Base-by-base conservation (phyloP, 1,140 invertebrate genomes). In the Drosophila tsacasi region DNA sequence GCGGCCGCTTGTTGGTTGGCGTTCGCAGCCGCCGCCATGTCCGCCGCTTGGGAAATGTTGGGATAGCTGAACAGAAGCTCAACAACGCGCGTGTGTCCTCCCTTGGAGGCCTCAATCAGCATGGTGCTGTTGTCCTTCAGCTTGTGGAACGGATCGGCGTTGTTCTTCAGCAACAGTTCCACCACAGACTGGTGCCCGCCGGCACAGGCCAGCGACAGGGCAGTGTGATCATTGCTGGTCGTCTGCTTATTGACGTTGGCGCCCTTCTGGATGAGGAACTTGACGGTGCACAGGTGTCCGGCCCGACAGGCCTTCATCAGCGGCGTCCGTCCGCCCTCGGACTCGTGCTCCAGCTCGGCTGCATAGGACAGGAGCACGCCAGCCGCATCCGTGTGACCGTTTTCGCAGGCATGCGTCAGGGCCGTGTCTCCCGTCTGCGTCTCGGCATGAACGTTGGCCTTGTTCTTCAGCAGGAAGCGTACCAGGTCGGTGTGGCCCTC, bases 261-360 rank as follows among this genome's bases (percentile, higher is more conserved):
- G 68, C 97, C 97, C 94, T 98, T 98, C 44, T 96, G 96, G 64
- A 99, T 96, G 52, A 99, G 95, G 93, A 99, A 98, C 94, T 99
- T 97, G 52, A 99, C 99, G 52, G 99, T 99, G 92, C 97, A 98
- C n/a, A 98, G 94, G 94, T 99, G 99, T n/a, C 99, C 99, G 58
- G 99, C 98, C 91, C 99, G 96, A 76, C 98, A 98, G n/a, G 99
- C 98, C 94, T 99, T 97, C 99, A 99, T 99, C 69, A 99, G 93
- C 32, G 99, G 99, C 37, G 99, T 99, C 93, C 97, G 95, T 40
- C 97, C 98, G 80, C 97, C 98, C 94, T 98, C 97, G n/a, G 97
- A 98, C 94, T 97, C 96, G 92, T 98, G 97, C 93, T 98, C 97
- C 72, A 99, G 95, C 93, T 99, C 96, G 49, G 99, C 99, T 62